Percentiles rank a stretch among this genome's conserved stretches.
phyloP scores from a whole-genome alignment of 2,797 vertebrate genomes.

The Arrhamphus sclerolepis region DNA sequence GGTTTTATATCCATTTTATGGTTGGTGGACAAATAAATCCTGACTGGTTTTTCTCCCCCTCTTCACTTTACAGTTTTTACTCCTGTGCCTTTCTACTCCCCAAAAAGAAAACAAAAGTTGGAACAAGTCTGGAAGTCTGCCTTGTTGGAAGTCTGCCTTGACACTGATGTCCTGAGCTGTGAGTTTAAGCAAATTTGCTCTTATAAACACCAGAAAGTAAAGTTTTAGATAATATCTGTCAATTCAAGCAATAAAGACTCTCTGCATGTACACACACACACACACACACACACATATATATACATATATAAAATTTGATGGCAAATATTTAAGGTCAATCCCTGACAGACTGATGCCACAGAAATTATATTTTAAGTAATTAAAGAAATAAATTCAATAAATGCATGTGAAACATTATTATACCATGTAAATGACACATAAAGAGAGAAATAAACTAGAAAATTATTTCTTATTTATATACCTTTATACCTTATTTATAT shows the following conservation, averaged over 20 bases:
- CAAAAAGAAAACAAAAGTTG: background rate
- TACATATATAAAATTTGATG: too few relatives aligned
- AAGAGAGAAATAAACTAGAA: too few relatives aligned
- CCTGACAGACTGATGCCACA: background rate
- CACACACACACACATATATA: too few relatives aligned
- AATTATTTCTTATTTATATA: too few relatives aligned
- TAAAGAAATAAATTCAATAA: too few relatives aligned
- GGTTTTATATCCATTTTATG: conserved; percentile 59
- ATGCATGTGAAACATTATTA: too few relatives aligned
- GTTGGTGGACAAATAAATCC: conserved; percentile 51
- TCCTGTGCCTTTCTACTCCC: conserved; percentile 11
- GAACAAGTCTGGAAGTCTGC: conserved; percentile 9
- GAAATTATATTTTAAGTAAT: too few relatives aligned
- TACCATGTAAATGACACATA: too few relatives aligned
- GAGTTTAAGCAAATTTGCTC: conserved; percentile 1
- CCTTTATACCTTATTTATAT: too few relatives aligned
- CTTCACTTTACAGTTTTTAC: conserved; percentile 27
- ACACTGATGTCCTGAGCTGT: background rate
- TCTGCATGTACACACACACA: too few relatives aligned
- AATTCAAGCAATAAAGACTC: background rate
- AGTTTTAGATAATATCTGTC: background rate
- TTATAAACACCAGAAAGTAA: conserved; percentile 2
- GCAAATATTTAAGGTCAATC: background rate
- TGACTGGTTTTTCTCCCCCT: conserved; percentile 35
- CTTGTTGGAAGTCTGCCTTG: background rate